Base-by-base conservation (phyloP, 1,140 invertebrate species). In the Trialeurodes vaporariorum region DNA sequence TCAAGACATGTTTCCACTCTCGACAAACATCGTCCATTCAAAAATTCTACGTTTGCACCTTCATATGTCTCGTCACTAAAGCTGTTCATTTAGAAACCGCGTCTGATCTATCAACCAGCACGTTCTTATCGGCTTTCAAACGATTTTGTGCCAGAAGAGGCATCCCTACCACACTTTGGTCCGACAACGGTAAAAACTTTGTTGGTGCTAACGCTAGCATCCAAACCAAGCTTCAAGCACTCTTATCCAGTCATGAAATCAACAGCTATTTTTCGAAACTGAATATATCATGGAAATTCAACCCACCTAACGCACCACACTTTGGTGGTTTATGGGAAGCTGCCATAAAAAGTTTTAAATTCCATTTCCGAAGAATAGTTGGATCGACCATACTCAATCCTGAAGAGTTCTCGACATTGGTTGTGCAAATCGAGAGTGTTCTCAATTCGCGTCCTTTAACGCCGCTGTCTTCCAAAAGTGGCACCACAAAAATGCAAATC, bases 151-250 rank as follows among this genome's bases (percentile, higher is more conserved):
- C 69, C 22, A 27, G 72, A 11, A 59, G 77, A 69, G 74, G 75
- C 21, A 34, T 71, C 12, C 69, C 75, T 1, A 22, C 69, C 13
- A 25, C 68, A 24, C 27, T 78, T 1, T 71, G 66, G 26, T 73
- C 65, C 23, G 76, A 79, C 66, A 74, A 72, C 67, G 78, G 73
- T 23, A 76, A 71, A 17, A 78, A 76, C 67, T 77, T 78, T 71
- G 70, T 73, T 13, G 74, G 76, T 22, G 72, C 73, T 2, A 23
- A 65, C 49, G n/a, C 2, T n/a, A 11, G 27, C 2, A 59, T 66
- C 21, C 2, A 66, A 59, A 64, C 2, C 63, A 64, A 62, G 17
- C 24, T 68, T n/a, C n/a, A 40, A 40, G 27, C n/a, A n/a, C n/a
- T n/a, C n/a, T n/a, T n/a, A n/a, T n/a, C n/a, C n/a, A n/a, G n/a